A percentile compares a stretch with the other conserved stretches of the same genome.
Conservation (phyloP, 53 echinoderm and acorn worm genomes). For the Stichopus horrens region DNA sequence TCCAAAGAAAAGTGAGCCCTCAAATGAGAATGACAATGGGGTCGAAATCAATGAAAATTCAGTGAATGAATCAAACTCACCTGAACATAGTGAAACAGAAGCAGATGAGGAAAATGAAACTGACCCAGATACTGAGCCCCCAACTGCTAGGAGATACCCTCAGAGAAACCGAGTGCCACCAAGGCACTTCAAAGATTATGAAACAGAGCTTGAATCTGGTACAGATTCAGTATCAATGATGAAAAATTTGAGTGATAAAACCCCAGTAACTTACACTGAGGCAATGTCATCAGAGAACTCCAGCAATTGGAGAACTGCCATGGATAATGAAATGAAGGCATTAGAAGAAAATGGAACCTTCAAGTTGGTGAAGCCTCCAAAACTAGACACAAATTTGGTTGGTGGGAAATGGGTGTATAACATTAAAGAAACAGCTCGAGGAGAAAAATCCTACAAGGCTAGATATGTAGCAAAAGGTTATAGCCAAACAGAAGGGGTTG, state of each 20-base stretch:
- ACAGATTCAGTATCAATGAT: neutral
- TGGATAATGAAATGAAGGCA: constrained; percentile 28
- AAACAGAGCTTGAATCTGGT: constrained; percentile 30
- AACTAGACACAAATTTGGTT: constrained; percentile 9
- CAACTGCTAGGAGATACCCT: constrained; percentile 6
- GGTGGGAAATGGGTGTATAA: constrained; percentile 24
- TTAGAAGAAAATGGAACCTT: constrained; percentile 49
- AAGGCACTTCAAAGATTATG: constrained; percentile 20
- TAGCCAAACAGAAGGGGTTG: constrained; percentile 9
- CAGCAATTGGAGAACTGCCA: constrained; percentile 31
- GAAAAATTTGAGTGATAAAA: constrained; percentile 18
- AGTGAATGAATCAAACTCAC: neutral
- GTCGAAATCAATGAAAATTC: neutral
- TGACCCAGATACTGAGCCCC: neutral
- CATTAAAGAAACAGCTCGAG: neutral
- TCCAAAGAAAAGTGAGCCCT: neutral
- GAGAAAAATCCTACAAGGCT: neutral
- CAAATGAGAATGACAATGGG: neutral
- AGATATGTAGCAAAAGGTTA: neutral
- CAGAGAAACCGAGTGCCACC: constrained; percentile 44
- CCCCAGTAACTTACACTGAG: constrained; percentile 41
- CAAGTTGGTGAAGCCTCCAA: constrained; percentile 38
- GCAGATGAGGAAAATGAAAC: neutral
- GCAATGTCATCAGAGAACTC: constrained; percentile 11
- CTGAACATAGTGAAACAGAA: neutral